phyloP scores from a whole-genome alignment of 2,888 invertebrate genomes.

The Athrips mouffetella region DNA sequence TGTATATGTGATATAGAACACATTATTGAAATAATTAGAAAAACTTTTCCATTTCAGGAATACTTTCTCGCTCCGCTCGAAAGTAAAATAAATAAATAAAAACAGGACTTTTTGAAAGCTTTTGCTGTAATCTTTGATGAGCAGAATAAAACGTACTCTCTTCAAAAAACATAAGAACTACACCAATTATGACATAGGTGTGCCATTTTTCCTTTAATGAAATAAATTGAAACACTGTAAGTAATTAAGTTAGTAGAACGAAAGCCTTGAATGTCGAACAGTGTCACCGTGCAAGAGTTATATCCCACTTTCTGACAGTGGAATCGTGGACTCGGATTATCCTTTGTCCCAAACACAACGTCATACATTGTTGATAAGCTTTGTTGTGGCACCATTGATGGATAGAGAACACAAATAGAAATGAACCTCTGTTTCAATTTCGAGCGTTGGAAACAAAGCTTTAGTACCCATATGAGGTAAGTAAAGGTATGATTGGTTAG shows the following conservation, averaged over 20 bases:
- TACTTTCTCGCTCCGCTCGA: too few relatives aligned
- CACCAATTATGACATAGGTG: too few relatives aligned
- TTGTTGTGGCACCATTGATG: slow-evolving; percentile 46
- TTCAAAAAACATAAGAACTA: too few relatives aligned
- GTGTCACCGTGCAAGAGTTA: slow-evolving; percentile 68
- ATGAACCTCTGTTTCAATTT: slow-evolving; percentile 15
- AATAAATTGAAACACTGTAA: slow-evolving; percentile 15
- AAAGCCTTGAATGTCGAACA: slow-evolving; percentile 53
- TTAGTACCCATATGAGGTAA: too few relatives aligned
- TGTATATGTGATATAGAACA: too few relatives aligned
- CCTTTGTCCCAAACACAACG: slow-evolving; percentile 61
- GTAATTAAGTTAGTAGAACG: neutral
- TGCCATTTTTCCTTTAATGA: neutral
- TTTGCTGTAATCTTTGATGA: too few relatives aligned
- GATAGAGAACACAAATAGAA: slow-evolving; percentile 30
- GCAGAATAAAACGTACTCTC: too few relatives aligned
- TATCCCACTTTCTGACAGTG: slow-evolving; percentile 63
- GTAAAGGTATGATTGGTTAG: too few relatives aligned
- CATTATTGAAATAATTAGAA: too few relatives aligned
- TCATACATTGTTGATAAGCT: slow-evolving; percentile 59
- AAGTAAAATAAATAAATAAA: too few relatives aligned
- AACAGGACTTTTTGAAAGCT: too few relatives aligned
- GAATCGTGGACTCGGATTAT: slow-evolving; percentile 61
- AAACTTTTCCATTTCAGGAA: too few relatives aligned
- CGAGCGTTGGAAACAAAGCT: neutral